Percentiles rank a stretch among this genome's conserved stretches.
phyloP scores from a whole-genome alignment of 2,113 vertebrate genomes.

The Nannospalax galili region DNA sequence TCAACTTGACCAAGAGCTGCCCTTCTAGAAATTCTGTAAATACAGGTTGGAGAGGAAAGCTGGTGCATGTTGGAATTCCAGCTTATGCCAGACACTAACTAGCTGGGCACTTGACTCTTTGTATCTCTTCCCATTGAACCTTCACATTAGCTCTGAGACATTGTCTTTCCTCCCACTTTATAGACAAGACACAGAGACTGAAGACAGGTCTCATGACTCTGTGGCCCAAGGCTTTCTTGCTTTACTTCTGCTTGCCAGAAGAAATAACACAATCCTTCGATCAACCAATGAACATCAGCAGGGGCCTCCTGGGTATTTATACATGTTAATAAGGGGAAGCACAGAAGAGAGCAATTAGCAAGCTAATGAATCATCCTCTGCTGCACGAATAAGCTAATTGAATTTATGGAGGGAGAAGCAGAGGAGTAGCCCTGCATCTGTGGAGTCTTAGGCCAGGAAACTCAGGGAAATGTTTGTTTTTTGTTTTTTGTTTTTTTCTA shows the following conservation, averaged over 20 bases:
- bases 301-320: neutral
- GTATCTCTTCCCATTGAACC: neutral
- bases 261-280: slow-evolving; percentile 24
- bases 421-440: neutral
- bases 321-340: neutral
- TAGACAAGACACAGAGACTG: neutral
- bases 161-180: neutral
- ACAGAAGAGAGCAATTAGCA: slow-evolving; percentile 54
- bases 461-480: neutral
- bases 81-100: neutral
- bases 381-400: slow-evolving; percentile 65
- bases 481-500: no score
- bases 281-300: slow-evolving; percentile 25
- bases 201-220: neutral
- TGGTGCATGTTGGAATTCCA: neutral
- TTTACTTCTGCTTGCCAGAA: neutral
- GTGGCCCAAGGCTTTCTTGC: neutral
- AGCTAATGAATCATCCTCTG: slow-evolving; percentile 60
- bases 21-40: neutral
- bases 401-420: slow-evolving; percentile 59
- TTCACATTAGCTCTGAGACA: neutral
- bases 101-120: neutral
- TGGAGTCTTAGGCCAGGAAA: neutral
- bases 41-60: neutral
- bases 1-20: neutral